A percentile compares a stretch with the other conserved stretches of the same genome.
phyloP scores from a whole-genome alignment of 2,888 invertebrate species.

The Ephialtes manifestator region DNA sequence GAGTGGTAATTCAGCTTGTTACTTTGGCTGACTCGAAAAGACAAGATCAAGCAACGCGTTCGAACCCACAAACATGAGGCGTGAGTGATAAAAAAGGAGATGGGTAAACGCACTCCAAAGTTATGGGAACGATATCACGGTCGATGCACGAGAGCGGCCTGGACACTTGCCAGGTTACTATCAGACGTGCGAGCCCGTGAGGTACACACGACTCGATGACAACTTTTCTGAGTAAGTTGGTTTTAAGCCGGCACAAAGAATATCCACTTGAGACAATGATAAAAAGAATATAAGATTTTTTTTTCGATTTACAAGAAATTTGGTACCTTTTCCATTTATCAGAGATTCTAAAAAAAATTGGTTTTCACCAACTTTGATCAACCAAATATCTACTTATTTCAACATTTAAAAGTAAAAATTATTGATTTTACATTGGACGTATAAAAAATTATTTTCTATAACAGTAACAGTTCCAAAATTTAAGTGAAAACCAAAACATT shows the following conservation, averaged over 20 bases:
- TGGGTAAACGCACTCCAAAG: conserved; percentile 58
- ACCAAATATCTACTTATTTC: no score
- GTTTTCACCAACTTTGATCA: no score
- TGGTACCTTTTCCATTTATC: no score
- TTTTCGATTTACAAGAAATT: no score
- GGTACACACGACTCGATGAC: conserved; percentile 28
- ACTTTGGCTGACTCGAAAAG: conserved; percentile 41
- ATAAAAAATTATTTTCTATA: no score
- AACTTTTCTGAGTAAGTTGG: conserved; percentile 2
- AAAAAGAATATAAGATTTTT: neutral
- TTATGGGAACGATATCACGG: conserved; percentile 79
- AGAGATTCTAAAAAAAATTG: no score
- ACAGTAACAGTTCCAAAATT: no score
- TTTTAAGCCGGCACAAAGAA: neutral
- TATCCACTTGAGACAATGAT: neutral
- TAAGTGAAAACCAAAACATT: no score
- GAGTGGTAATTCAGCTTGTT: conserved; percentile 24
- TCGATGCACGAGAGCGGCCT: conserved; percentile 78
- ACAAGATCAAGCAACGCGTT: conserved; percentile 47
- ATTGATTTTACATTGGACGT: no score
- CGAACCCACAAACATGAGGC: conserved; percentile 38
- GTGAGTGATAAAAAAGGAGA: conserved; percentile 58
- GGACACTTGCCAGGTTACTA: conserved; percentile 76
- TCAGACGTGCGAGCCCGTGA: conserved; percentile 38
- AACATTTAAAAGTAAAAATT: no score